Conservation (phyloP, 2,888 invertebrate genomes). For the Eupithecia insigniata region DNA sequence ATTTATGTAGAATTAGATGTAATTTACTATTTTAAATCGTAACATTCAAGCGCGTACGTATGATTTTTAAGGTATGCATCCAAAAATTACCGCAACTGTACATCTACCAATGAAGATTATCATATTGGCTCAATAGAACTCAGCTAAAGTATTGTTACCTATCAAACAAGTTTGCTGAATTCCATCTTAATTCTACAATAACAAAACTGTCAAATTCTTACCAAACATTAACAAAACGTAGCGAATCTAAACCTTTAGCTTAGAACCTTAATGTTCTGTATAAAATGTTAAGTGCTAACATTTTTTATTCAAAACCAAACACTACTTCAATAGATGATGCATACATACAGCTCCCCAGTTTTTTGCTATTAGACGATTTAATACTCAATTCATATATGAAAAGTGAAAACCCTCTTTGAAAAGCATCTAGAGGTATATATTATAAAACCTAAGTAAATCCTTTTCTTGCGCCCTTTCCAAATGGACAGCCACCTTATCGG, state of each 20-base stretch:
- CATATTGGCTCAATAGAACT: neutral
- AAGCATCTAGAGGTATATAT: neutral
- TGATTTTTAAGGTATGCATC: too few species aligned
- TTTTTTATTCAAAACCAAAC: too few species aligned
- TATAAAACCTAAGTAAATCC: neutral
- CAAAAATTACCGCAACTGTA: too few species aligned
- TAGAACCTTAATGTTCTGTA: too few species aligned
- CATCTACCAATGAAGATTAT: neutral
- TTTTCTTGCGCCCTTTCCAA: slow-evolving; percentile 49
- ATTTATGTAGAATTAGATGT: too few species aligned
- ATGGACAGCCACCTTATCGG: slow-evolving; percentile 50
- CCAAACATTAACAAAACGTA: neutral
- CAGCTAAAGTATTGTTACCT: neutral
- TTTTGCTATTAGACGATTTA: neutral
- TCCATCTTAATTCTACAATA: neutral
- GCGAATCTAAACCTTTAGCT: neutral
- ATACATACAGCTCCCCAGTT: neutral
- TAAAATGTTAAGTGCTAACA: too few species aligned
- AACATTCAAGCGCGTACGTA: too few species aligned
- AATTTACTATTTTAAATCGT: too few species aligned
- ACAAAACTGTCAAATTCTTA: neutral
- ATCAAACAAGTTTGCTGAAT: neutral
- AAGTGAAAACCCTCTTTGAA: neutral
- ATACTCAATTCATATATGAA: neutral
- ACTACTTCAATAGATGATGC: neutral